These are phyloP conservation scores for Hirundo rustica DNA, from an alignment of 2,797 vertebrate genomes.

Conservation along the genomic window DNA sequence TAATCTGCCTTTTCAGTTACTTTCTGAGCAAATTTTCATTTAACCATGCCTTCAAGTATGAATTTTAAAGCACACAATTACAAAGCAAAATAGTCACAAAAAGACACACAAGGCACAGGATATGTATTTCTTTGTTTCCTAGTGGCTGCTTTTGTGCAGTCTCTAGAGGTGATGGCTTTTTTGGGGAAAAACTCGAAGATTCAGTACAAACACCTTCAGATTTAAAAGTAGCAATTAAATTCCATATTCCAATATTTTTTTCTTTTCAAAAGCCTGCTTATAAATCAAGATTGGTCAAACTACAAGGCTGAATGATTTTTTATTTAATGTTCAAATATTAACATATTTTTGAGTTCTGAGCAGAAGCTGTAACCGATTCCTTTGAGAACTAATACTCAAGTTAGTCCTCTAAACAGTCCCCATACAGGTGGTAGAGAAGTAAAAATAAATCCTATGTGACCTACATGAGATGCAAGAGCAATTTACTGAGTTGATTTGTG, in stretches of 20 bases:
- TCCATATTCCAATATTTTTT: background rate
- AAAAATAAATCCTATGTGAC: background rate
- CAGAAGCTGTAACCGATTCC: background rate
- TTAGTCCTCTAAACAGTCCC: background rate
- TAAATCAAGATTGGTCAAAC: background rate
- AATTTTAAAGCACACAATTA: background rate
- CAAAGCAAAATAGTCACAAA: background rate
- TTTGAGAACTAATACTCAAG: background rate
- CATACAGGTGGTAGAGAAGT: background rate
- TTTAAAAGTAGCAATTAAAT: background rate
- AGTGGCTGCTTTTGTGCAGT: background rate
- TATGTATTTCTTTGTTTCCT: background rate
- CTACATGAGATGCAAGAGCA: background rate
- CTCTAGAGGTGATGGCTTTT: background rate
- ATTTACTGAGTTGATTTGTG: background rate
- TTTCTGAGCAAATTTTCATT: background rate
- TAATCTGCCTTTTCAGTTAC: background rate
- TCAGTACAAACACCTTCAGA: background rate
- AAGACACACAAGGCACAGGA: background rate
- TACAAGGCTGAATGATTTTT: background rate
- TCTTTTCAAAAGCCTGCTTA: background rate
- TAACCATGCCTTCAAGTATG: background rate
- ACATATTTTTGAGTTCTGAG: background rate
- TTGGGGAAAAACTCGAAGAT: background rate
- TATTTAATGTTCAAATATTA: background rate